Conservation (phyloP, 2,888 invertebrate species). For the Amphipoea lucens region DNA sequence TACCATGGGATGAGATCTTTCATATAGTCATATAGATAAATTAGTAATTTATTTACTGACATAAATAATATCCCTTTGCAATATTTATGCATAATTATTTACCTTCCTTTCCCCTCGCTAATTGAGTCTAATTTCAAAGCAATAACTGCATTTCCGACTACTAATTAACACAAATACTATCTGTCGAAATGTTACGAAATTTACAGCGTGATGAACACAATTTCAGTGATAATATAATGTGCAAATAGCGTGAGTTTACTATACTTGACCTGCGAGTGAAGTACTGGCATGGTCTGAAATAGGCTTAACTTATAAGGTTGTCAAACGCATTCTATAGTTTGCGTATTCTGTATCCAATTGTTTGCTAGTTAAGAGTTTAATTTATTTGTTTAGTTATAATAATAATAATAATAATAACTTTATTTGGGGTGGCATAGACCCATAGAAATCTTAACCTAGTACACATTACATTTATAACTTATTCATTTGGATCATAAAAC, state of each 20-base stretch:
- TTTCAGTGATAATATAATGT: constrained; percentile 7
- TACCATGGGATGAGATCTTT: no score
- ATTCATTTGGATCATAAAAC: no score
- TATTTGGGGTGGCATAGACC: no score
- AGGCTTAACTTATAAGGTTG: constrained; percentile 40
- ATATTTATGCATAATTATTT: no score
- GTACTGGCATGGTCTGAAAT: constrained; percentile 24
- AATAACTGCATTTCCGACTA: background rate
- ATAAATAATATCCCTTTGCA: background rate
- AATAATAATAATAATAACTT: no score
- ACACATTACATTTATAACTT: no score
- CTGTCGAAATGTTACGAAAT: constrained; percentile 14
- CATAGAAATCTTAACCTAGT: no score
- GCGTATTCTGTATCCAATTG: background rate
- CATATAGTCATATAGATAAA: no score
- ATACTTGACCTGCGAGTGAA: constrained; percentile 1
- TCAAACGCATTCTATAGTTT: constrained; percentile 27
- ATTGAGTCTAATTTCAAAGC: background rate
- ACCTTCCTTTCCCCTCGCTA: no score
- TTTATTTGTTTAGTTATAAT: background rate
- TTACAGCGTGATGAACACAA: background rate
- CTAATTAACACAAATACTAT: background rate
- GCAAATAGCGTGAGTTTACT: constrained; percentile 24
- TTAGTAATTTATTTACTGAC: no score
- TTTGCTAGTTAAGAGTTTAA: background rate